Evolutionary conservation across 2,113 vertebrate genomes (phyloP), one percentile per base, ranked within the genome.

Genomic region (Aix galericulata): DNA sequence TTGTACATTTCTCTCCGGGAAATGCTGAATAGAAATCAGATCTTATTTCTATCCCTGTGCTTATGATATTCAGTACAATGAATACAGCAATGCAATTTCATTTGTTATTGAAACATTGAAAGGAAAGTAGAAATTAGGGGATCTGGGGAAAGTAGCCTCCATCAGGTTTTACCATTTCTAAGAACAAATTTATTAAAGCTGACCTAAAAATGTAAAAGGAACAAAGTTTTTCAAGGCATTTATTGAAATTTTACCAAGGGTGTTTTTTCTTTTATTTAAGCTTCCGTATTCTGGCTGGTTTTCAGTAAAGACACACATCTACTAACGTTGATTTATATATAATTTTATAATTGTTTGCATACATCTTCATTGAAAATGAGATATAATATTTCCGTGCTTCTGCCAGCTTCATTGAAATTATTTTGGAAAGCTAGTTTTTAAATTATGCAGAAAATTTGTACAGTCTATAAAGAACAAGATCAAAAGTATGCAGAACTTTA

Each of bases 101-200:
- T 93, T 93, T 89, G 48, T 75, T 91, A 78, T 23, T 66, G 44
- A 93, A 92, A 90, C 8, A 10, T 83, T 84, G 56, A 77, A 83
- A 82, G 58, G 23, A 60, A 82, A 46, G 31, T 67, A 34, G 58
- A 82, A 64, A 20, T 62, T 72, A 64, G 42, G 26, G 20, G 2
- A 36, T n/a, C 1, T 92, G 68, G 34, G 23, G 46, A 89, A 84
- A 50, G n/a, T 66, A 86, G 26, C 6, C 17, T 86, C 14, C 25
- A 40, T 50, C 31, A 76, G 40, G 23, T 73, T 91, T 94, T 91
- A 55, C 0, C 2, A 8, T 92, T 82, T 88, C 55, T 36, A 76
- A 62, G 29, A 16, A 88, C 15, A 75, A 56, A 76, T 58, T 82
- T 8, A 68, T 96, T 96, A 63, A 76, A 90, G 23, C 68, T 86